Conservation (phyloP, 1,140 invertebrate genomes). For the Drosophila malerkotliana region DNA sequence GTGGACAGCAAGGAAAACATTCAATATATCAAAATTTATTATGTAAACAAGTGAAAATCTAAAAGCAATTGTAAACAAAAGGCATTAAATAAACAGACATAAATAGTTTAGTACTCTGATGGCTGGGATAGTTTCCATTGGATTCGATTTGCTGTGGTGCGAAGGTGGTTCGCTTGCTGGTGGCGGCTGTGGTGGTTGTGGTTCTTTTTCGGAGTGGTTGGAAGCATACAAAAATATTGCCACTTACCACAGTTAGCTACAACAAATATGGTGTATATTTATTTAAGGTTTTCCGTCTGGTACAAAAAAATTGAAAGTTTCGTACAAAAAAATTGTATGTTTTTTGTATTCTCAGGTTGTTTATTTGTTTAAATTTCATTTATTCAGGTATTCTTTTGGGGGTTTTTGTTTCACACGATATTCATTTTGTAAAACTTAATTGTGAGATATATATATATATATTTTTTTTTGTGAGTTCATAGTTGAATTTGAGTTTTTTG, state of each 20-base stretch:
- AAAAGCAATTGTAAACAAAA: slow-evolving; percentile 15
- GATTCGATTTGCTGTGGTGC: slow-evolving; percentile 6
- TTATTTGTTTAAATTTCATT: slow-evolving; percentile 38
- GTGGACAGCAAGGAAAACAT: slow-evolving; percentile 15
- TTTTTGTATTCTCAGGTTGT: slow-evolving; percentile 35
- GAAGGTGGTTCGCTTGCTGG: slow-evolving; percentile 19
- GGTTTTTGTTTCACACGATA: slow-evolving; percentile 59
- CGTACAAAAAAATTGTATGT: slow-evolving; percentile 59
- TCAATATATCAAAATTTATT: slow-evolving; percentile 7
- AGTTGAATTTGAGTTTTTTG: slow-evolving; percentile 29
- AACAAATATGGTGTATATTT: slow-evolving; percentile 28
- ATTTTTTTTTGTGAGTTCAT: slow-evolving; percentile 31
- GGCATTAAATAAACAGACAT: slow-evolving; percentile 13
- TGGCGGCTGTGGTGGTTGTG: slow-evolving; percentile 22
- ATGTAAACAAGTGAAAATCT: slow-evolving; percentile 10
- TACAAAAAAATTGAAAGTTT: slow-evolving; percentile 58
- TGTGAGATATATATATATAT: slow-evolving; percentile 59
- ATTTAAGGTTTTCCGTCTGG: slow-evolving; percentile 40
- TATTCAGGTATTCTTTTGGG: slow-evolving; percentile 61
- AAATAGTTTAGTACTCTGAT: slow-evolving; percentile 27
- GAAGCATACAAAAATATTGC: slow-evolving; percentile 62
- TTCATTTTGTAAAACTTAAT: slow-evolving; percentile 57
- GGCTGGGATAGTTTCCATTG: slow-evolving; percentile 5
- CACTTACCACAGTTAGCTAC: slow-evolving; percentile 69
- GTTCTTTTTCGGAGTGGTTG: slow-evolving; percentile 2